Percentiles rank a stretch among this genome's conserved stretches.
Conservation (phyloP, 2,797 vertebrate genomes). For the Argentina silus region DNA sequence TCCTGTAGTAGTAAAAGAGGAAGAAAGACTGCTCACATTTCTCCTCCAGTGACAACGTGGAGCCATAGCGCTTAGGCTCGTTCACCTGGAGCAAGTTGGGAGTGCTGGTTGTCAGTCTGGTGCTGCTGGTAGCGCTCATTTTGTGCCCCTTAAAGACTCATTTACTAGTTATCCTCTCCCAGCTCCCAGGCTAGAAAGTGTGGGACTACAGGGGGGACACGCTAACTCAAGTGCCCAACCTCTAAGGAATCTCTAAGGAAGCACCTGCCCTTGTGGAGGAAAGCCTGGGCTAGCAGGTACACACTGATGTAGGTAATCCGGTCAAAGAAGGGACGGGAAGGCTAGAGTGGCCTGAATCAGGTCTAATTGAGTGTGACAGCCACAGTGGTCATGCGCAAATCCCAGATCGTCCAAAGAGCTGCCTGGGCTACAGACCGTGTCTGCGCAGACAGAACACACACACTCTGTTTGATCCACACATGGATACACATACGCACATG, state of each 20-base stretch:
- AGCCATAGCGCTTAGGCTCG: conserved; percentile 83
- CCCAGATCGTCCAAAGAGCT: conserved; percentile 28
- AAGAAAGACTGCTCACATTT: conserved; percentile 98
- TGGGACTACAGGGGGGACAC: background rate
- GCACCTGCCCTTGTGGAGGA: conserved; percentile 71
- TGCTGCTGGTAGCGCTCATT: conserved; percentile 68
- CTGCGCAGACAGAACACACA: background rate
- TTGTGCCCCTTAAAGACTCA: conserved; percentile 45
- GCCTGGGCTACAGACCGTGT: background rate
- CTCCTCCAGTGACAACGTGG: conserved; percentile 87
- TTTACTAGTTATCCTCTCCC: background rate
- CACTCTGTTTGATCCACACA: too few species aligned
- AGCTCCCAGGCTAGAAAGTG: background rate
- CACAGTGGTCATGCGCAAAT: conserved; percentile 28
- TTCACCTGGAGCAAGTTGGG: conserved; percentile 81
- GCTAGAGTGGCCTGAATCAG: conserved; percentile 51
- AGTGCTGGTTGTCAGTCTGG: conserved; percentile 64
- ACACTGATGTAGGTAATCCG: conserved; percentile 15
- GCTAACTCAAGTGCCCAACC: conserved; percentile 29
- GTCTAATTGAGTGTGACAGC: conserved; percentile 68
- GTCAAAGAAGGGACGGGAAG: conserved; percentile 35
- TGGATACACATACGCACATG: background rate
- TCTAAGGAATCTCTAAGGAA: conserved; percentile 40
- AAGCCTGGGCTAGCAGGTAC: conserved; percentile 47
- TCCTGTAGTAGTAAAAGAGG: conserved; percentile 98